Conservation (phyloP, 1,140 invertebrate genomes). For the Rhopalosiphum padi region DNA sequence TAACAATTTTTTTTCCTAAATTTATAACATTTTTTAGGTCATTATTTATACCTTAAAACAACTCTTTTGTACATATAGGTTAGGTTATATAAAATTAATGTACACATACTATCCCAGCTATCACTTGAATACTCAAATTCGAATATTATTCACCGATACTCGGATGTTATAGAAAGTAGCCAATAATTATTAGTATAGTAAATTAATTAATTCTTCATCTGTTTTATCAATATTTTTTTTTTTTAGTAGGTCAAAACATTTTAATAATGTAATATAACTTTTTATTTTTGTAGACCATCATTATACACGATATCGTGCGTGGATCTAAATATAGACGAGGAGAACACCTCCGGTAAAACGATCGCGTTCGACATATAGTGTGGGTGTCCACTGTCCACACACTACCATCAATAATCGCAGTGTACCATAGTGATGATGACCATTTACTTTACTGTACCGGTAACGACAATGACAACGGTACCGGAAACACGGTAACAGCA, state of each 20-base stretch:
- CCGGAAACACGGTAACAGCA: constrained; percentile 19
- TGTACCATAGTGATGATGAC: not conserved
- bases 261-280: not conserved
- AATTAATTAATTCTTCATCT: not conserved
- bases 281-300: not conserved
- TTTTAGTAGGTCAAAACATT: not conserved
- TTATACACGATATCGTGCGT: not conserved
- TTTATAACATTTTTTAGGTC: too few species aligned
- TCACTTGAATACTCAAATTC: too few species aligned
- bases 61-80: not conserved
- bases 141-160: not conserved
- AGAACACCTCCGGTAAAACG: not conserved
- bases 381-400: not conserved
- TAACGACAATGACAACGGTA: not conserved
- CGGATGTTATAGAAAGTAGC: not conserved
- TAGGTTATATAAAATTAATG: not conserved
- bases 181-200: not conserved
- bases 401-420: not conserved
- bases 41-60: not conserved
- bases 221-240: not conserved
- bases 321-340: not conserved
- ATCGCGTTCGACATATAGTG: not conserved
- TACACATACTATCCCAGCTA: too few species aligned
- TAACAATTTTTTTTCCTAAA: too few species aligned
- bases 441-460: not conserved